phyloP scores from a whole-genome alignment of 2,888 invertebrate genomes.

The Thecophora atra region DNA sequence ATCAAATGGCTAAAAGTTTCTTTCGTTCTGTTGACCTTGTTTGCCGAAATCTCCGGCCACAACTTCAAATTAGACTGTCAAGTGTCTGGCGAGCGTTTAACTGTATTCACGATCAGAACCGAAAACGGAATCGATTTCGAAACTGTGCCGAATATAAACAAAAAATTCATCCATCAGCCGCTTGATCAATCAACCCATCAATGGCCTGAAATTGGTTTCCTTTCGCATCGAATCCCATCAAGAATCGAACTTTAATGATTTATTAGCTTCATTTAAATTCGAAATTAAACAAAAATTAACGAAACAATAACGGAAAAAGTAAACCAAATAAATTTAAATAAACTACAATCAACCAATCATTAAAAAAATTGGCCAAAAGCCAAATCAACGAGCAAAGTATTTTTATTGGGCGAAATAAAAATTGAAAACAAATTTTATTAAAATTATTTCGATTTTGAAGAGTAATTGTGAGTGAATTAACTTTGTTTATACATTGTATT shows the following conservation, averaged over 20 bases:
- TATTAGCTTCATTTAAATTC: not conserved
- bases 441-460: not conserved
- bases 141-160: no score
- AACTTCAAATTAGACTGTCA: no score
- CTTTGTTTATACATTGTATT: no score
- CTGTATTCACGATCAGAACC: no score
- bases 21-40: not conserved
- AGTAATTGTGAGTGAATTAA: not conserved
- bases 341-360: not conserved
- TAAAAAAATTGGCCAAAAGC: slow-evolving; percentile 2
- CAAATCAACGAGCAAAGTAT: slow-evolving; percentile 11
- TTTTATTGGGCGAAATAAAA: not conserved
- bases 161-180: no score
- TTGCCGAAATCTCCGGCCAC: not conserved
- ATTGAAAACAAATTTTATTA: not conserved
- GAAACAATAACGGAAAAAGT: no score
- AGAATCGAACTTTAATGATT: not conserved
- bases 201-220: not conserved
- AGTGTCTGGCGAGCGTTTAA: no score
- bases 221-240: not conserved
- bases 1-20: not conserved
- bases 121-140: no score
- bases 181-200: no score
- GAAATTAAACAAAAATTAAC: not conserved
- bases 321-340: not conserved